Evolutionary conservation across 2,888 invertebrate genomes (phyloP), one percentile per base, ranked within the genome.

Genomic region (Trachelus tabidus): DNA sequence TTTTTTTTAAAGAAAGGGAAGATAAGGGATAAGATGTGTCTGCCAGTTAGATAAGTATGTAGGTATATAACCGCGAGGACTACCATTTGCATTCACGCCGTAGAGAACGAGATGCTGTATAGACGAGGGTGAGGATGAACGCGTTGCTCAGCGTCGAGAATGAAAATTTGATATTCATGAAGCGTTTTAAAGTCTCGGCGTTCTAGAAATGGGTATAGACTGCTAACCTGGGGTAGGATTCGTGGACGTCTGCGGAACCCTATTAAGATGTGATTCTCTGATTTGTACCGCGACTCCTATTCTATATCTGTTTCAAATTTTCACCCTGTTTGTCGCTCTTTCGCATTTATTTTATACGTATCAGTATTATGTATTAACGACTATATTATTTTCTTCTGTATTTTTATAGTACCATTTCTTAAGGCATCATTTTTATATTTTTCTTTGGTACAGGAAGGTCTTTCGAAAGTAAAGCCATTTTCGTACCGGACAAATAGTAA

Each of bases 121-220:
- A 23, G 56, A 56, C 56, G 73, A 77, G 40, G 79, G 77, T 73
- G 79, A 34, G 73, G 69, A 77, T 23, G 23, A 11, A 74, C 77
- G 79, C 77, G 77, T 73, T 56, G 79, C 15, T 34, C 71, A 12
- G 82, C 56, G 56, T 56, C 56, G 80, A 81, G 84, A 83, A 80
- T 75, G 83, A 84, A 87, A 85, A 87, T 87, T 87, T 87, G 84
- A 87, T 86, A 87, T 87, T 87, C 87, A 87, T 87, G 87, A 86
- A 85, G 85, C 85, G 87, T 87, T 87, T 87, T 87, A 86, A 85
- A 87, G 84, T 85, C 85, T 83, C 83, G 84, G 83, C 83, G 78
- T 79, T 78, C 77, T 81, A 80, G 83, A 81, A 82, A 83, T 84
- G 80, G 81, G 79, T 83, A 85, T 76, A 85, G 83, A 80, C 79